phyloP scores from a whole-genome alignment of 2,797 vertebrate genomes.

The Adrianichthys oophorus region DNA sequence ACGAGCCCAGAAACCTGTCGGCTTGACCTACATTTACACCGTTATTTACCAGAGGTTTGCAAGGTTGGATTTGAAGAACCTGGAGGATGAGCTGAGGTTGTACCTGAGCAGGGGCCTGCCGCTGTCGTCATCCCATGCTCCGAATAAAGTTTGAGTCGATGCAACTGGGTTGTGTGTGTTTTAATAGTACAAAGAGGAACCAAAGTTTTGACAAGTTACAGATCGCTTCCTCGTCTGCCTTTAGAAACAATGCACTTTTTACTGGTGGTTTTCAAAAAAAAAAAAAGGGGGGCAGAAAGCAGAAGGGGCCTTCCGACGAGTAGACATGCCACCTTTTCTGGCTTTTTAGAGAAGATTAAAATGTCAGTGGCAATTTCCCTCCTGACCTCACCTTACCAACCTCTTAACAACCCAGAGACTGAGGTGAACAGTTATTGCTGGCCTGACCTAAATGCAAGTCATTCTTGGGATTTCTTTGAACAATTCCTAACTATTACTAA shows the following conservation, averaged over 20 bases:
- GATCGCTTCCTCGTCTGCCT: conserved; percentile 73
- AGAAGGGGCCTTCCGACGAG: no score
- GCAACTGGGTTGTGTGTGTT: conserved; percentile 44
- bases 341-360: neutral
- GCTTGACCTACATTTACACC: neutral
- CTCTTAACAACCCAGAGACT: no score
- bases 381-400: no score
- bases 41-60: neutral
- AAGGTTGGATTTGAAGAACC: neutral
- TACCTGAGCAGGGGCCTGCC: conserved; percentile 24
- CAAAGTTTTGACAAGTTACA: conserved; percentile 46
- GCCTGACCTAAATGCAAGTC: no score
- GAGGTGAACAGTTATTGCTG: no score
- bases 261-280: conserved; percentile 60
- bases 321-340: no score
- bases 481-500: neutral
- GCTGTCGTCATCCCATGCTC: conserved; percentile 15
- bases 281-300: conserved; percentile 4
- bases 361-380: neutral
- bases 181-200: conserved; percentile 76
- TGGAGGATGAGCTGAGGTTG: neutral
- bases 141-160: neutral
- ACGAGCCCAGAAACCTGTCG: conserved; percentile 23
- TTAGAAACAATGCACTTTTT: conserved; percentile 73
- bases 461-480: neutral